A percentile compares a stretch with the other conserved stretches of the same genome.
These are phyloP conservation scores for Trididemnum nubilum DNA, from an alignment of 23 tunicate genomes.

Conservation along the genomic window DNA sequence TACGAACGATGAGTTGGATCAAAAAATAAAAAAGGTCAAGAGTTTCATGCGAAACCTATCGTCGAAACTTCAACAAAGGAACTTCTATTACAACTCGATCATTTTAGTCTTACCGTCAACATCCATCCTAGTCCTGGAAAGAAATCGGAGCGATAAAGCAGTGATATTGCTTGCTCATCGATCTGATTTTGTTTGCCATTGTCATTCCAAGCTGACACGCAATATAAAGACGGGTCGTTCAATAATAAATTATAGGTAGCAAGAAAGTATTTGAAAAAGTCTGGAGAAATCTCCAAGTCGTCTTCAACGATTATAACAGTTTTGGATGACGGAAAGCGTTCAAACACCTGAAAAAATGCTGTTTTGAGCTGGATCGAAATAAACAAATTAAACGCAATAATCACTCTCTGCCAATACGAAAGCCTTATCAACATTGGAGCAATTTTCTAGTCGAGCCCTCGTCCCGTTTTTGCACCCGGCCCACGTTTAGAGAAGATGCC, in stretches of 20 bases:
- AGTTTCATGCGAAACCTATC: no score
- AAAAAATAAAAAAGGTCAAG: no score
- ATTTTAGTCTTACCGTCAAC: constrained; percentile 56
- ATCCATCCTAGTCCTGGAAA: constrained; percentile 98
- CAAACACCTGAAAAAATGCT: constrained; percentile 59
- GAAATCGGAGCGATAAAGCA: constrained; percentile 90
- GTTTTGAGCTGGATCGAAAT: no score
- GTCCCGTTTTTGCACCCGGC: no score
- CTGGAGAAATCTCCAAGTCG: constrained; percentile 89
- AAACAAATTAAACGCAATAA: neutral
- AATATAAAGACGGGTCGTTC: constrained; percentile 59
- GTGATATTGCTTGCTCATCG: constrained; percentile 44
- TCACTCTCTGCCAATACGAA: no score
- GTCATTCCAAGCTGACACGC: constrained; percentile 98
- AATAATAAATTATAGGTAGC: constrained; percentile 46
- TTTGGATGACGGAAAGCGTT: constrained; percentile 53
- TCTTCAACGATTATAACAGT: constrained; percentile 86
- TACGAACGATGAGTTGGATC: no score
- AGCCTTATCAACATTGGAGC: no score
- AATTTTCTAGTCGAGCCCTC: no score
- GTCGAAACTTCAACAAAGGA: no score
- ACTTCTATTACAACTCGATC: no score
- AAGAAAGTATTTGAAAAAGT: constrained; percentile 74
- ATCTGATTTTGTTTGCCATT: constrained; percentile 71
- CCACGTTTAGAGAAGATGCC: no score